Base-by-base conservation (phyloP, 2,888 invertebrate species). In the Brachycybe producta region DNA sequence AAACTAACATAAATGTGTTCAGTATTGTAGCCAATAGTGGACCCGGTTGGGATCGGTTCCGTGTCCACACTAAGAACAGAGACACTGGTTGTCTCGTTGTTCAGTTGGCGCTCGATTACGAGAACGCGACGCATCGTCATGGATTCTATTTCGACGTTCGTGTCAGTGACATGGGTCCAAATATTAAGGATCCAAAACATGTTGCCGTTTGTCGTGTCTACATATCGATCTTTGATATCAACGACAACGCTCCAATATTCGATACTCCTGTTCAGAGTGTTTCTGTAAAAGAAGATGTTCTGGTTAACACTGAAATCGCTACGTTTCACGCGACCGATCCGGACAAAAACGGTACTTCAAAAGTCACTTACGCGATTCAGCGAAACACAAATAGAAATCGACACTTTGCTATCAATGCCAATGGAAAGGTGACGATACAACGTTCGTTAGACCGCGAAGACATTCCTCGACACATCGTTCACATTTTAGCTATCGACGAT, bases 241-340 rank as follows among this genome's bases (percentile, higher is more conserved):
- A 97, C 65, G 95, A 97, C 65, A 94, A 95, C 65, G 84, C 86
- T 0, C 95, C 95, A 0, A 82, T 80, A 64, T 73, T 88, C 53
- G 82, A 81, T 36, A 84, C 64, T 7, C 38, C n/a, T 11, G 38
- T 41, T 8, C 48, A 56, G 11, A 53, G 55, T 28, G 52, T 55
- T 7, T 51, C 55, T 26, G 54, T 60, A 2, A 40, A 51, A 43
- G 71, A 71, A 55, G 65, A 67, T 55, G 61, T 62, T 5, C 59
- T 60, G n/a, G 55, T 61, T 13, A 67, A 65, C 17, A 60, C 62
- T 4, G 51, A 58, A 5, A 53, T 72, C 24, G 65, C 67, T 50
- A 58, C 58, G 17, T 71, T 71, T 58, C 57, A 60, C 2, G 70
- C 70, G 23, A 61, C 58, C 1, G 72, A 73, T 59, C 59, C 57